Percentiles rank a stretch among this genome's conserved stretches.
Evolutionary conservation across 2,113 vertebrate genomes (phyloP).

Genomic region (Rhabdornis inornatus): DNA sequence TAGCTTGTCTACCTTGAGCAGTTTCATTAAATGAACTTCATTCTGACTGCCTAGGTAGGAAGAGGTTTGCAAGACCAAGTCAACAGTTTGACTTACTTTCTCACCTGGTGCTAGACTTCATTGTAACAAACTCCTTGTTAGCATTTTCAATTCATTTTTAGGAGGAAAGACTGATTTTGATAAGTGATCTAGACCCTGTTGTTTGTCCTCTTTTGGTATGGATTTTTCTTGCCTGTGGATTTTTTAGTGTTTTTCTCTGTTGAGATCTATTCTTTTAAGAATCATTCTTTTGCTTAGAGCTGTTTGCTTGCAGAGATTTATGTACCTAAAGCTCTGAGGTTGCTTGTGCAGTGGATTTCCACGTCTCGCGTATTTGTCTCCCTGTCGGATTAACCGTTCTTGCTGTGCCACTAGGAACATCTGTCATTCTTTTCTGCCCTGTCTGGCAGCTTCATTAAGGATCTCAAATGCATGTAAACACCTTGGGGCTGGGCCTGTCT

Average conservation of each 20-base stretch:
- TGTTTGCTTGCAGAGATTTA: neutral
- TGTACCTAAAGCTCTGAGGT: neutral
- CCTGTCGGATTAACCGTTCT: conserved; percentile 25
- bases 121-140: neutral
- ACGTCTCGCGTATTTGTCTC: neutral
- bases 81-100: neutral
- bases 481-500: neutral
- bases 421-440: neutral
- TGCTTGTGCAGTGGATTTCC: neutral
- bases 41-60: neutral
- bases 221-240: neutral
- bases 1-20: neutral
- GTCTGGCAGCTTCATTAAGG: conserved; percentile 48
- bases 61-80: neutral
- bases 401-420: neutral
- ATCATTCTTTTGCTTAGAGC: neutral
- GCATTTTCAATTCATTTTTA: neutral
- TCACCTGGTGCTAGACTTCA: neutral
- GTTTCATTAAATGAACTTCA: neutral
- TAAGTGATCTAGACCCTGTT: neutral
- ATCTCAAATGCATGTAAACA: neutral
- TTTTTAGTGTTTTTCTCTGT: neutral
- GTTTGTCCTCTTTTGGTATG: neutral
- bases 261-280: neutral
- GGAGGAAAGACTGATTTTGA: neutral